phyloP scores from a whole-genome alignment of 2,797 vertebrate species.

The Gouania willdenowi region DNA sequence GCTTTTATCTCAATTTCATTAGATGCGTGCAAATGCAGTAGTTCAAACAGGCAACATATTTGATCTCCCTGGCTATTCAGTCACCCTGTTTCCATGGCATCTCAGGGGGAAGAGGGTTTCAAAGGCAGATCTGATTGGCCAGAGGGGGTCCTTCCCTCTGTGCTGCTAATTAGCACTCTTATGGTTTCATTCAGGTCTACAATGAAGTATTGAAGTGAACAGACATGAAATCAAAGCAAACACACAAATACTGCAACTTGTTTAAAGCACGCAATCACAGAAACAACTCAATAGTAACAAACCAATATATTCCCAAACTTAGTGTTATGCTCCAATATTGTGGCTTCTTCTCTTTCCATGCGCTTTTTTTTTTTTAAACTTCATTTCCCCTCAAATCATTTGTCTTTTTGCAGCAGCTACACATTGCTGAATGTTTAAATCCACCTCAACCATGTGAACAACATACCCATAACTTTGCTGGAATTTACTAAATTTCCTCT shows the following conservation, averaged over 20 bases:
- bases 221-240: no score
- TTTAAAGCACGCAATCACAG: slow-evolving; percentile 29
- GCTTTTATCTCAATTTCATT: slow-evolving; percentile 21
- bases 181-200: slow-evolving; percentile 53
- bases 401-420: no score
- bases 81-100: slow-evolving; percentile 49
- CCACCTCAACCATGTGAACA: no score
- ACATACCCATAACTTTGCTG: no score
- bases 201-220: no score
- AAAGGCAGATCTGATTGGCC: slow-evolving; percentile 61
- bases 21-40: background rate
- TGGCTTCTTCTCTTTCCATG: no score
- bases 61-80: slow-evolving; percentile 37
- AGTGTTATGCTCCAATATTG: no score
- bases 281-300: slow-evolving; percentile 4
- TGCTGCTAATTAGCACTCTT: slow-evolving; percentile 65
- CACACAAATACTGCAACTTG: slow-evolving; percentile 14
- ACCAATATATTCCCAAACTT: no score
- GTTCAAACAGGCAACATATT: slow-evolving; percentile 39
- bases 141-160: slow-evolving; percentile 54
- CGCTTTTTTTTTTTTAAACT: no score
- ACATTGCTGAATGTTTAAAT: no score
- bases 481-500: no score
- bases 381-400: no score
- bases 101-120: slow-evolving; percentile 47